Evolutionary conservation across 2,113 vertebrate genomes (phyloP), one percentile per base, ranked within the genome.

Genomic region (Phocoena phocoena): DNA sequence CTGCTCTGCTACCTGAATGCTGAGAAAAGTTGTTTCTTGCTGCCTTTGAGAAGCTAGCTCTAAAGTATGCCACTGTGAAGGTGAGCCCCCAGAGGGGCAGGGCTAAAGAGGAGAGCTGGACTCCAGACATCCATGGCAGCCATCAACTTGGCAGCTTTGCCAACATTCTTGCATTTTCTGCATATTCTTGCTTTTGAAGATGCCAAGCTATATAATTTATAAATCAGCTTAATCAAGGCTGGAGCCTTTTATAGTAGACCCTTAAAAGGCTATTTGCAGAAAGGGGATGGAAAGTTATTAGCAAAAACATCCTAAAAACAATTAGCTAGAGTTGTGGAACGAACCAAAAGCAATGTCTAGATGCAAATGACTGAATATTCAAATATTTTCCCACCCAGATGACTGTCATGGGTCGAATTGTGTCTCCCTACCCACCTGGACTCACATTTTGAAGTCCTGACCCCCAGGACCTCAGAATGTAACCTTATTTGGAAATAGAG

Each of bases 121-220:
- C n/a, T 47, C 76, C 21, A 1, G 14, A 58, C 36, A 41, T 4
- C 44, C 15, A 7, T 0, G 13, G 44, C 7, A 62, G 41, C 73
- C 31, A 20, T n/a, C 21, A n/a, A 20, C 84, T 33, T 23, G 28
- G 70, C 50, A 67, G 38, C 18, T 85, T 81, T 65, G n/a, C 53
- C 76, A 81, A 77, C 38, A 26, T n/a, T 36, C 25, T 28, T 79
- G 44, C n/a, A 20, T 85, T 87, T 85, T n/a, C 25, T 79, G 76
- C 50, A 36, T 55, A 79, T 55, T 55, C 50, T 33, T 55, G 53
- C 77, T 84, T 95, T 82, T 74, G 68, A 97, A 94, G 44, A 93
- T 80, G 28, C 14, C 62, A 44, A 53, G 11, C 62, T 82, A 5
- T 55, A 6, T 82, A 76, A 44, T 88, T 36, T 88, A 70, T 53